Percentiles rank a stretch among this genome's conserved stretches.
phyloP scores from a whole-genome alignment of 2,797 vertebrate species.

The Poeciliopsis paucimaculata region DNA sequence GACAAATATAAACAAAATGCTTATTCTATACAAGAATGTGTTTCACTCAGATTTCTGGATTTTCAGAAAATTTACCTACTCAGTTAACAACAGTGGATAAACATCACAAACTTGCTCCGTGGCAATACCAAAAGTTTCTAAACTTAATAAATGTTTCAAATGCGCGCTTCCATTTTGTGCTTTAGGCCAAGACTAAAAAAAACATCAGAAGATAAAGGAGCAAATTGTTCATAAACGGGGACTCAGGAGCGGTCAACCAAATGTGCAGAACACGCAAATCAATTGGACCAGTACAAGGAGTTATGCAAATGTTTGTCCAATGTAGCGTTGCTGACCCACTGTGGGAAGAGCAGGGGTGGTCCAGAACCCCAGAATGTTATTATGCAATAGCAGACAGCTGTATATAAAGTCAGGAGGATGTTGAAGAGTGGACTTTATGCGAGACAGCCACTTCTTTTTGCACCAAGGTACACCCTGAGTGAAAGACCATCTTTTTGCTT shows the following conservation, averaged over 20 bases:
- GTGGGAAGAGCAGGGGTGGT: constrained; percentile 45
- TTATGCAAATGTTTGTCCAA: constrained; percentile 78
- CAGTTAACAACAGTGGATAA: neutral
- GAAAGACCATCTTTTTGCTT: constrained; percentile 5
- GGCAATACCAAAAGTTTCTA: neutral
- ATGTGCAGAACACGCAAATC: constrained; percentile 55
- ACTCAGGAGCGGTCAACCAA: constrained; percentile 15
- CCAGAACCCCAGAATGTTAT: constrained; percentile 47
- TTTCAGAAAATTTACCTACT: neutral
- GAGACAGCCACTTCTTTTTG: constrained; percentile 36
- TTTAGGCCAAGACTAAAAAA: constrained; percentile 26
- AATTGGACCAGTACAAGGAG: constrained; percentile 39
- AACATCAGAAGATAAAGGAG: constrained; percentile 23
- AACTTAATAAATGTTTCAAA: neutral
- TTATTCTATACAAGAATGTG: neutral
- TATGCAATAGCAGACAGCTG: constrained; percentile 61
- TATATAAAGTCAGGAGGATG: constrained; percentile 73
- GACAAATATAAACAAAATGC: neutral
- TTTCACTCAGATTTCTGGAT: constrained; percentile 10
- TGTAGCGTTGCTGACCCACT: constrained; percentile 45
- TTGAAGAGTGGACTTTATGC: constrained; percentile 37
- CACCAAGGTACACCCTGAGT: constrained; percentile 62
- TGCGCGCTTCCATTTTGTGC: neutral
- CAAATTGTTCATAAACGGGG: constrained; percentile 28
- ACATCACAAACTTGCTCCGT: neutral